Percentiles rank a stretch among this genome's conserved stretches.
phyloP scores from a whole-genome alignment of 2,888 invertebrate genomes.

The Phortica okadai region DNA sequence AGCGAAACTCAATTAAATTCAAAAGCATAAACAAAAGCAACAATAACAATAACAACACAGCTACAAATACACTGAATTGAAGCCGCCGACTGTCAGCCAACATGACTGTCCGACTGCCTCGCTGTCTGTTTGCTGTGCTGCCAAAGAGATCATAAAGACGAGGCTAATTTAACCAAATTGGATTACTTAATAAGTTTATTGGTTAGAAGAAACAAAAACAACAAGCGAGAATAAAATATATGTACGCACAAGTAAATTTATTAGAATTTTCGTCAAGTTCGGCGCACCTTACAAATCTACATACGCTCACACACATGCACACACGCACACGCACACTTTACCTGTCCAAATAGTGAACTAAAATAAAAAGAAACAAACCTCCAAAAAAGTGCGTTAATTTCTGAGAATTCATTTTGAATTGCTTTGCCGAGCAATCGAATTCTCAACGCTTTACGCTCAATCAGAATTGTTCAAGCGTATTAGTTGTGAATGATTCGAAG shows the following conservation, averaged over 20 bases:
- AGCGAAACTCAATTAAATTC: conserved; percentile 62
- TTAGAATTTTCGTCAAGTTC: conserved; percentile 40
- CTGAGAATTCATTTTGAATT: conserved; percentile 66
- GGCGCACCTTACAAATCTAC: conserved; percentile 64
- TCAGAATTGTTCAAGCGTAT: conserved; percentile 45
- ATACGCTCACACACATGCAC: conserved; percentile 45
- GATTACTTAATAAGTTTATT: conserved; percentile 74
- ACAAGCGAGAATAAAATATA: conserved; percentile 52
- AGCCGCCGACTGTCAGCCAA: no score
- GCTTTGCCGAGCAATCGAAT: conserved; percentile 35
- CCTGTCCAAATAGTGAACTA: background rate
- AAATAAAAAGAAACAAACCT: background rate
- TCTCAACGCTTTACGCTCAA: conserved; percentile 49
- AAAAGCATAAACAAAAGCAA: conserved; percentile 46
- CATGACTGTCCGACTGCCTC: no score
- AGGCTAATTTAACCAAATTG: conserved; percentile 73
- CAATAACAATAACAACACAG: conserved; percentile 34
- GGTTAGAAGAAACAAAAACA: conserved; percentile 58
- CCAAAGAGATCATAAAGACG: conserved; percentile 51
- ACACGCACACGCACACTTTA: conserved; percentile 13
- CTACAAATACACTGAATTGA: background rate
- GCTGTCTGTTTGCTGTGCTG: conserved; percentile 15
- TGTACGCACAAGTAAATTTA: conserved; percentile 39
- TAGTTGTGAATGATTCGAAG: conserved; percentile 15
- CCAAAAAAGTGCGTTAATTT: conserved; percentile 69